Base-by-base conservation (phyloP, 1,140 invertebrate species). In the Cepaea nemoralis region DNA sequence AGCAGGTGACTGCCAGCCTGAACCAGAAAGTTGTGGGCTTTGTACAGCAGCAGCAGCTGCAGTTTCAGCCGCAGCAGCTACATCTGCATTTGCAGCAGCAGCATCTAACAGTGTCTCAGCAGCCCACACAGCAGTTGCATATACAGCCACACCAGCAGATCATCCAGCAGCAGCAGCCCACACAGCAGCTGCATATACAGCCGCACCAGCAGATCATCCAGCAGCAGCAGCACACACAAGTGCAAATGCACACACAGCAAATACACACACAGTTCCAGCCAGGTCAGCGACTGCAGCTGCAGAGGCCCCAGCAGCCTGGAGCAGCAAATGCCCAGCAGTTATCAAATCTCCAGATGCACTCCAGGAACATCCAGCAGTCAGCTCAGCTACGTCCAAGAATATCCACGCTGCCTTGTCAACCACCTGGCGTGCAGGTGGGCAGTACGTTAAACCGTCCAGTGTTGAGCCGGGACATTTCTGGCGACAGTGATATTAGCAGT, bases 341-440 rank as follows among this genome's bases (percentile, higher is more conserved):
- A 55, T 55, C n/a, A 73, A 27, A 5, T 14, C 24, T 31, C 27
- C 73, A 75, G n/a, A 42, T n/a, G 27, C 42, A 45, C 24, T 40
- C 69, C 19, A 27, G 37, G 33, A 74, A 48, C n/a, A 27, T 42
- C 33, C 27, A 33, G 42, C 24, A 40, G 35, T 5, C 70, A 42
- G 22, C 8, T 35, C 75, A 35, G 39, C 33, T 63, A 0, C 37
- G 42, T 8, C 77, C 77, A 42, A 35, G 63, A 31, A 78, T 78
- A 19, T 78, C 77, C 27, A 78, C 77, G 5, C 77, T 78, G 48
- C 59, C 75, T 39, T 59, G 48, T 39, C 75, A 48, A 37, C 31
- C 48, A 35, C n/a, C 31, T 63, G 55, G 27, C 35, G 8, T 31
- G 0, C 71, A 74, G 40, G 42, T 31, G 42, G 14, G 71, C n/a